These are phyloP conservation scores for Todiramphus saurophagus DNA, from an alignment of 2,113 vertebrate genomes.

Conservation along the genomic window DNA sequence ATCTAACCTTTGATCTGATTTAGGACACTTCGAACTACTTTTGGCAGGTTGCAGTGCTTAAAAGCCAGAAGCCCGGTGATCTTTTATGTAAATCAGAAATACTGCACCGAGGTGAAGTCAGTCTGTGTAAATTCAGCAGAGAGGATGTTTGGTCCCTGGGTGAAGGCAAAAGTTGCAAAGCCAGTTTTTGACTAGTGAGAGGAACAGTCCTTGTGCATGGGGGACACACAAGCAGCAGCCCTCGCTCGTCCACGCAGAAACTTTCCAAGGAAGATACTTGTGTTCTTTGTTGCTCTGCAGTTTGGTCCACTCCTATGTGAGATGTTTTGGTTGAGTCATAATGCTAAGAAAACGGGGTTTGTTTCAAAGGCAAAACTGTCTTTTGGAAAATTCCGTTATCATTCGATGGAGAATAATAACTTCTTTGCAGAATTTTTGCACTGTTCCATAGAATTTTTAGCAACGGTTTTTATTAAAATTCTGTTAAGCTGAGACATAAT, in stretches of 20 bases:
- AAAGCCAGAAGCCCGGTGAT: neutral
- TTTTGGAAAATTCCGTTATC: neutral
- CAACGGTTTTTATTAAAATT: neutral
- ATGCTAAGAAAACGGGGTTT: neutral
- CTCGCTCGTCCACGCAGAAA: neutral
- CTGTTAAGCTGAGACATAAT: neutral
- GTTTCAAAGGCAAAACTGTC: neutral
- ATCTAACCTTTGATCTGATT: neutral
- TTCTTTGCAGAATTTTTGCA: neutral
- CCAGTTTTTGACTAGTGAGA: neutral
- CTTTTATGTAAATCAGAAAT: neutral
- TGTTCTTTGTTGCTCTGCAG: neutral
- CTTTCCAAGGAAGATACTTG: neutral
- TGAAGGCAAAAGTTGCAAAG: neutral
- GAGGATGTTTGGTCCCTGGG: neutral
- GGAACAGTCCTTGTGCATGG: accelerated
- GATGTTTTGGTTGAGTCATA: neutral
- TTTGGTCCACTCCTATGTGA: neutral
- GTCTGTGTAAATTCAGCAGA: neutral
- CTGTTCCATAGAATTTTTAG: neutral
- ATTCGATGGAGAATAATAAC: neutral
- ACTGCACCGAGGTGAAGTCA: neutral
- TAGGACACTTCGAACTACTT: neutral
- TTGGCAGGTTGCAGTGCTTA: neutral
- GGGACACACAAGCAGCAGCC: neutral